A percentile compares a stretch with the other conserved stretches of the same genome.
phyloP scores from a whole-genome alignment of 2,888 invertebrate genomes.

The Caenorhabditis panamensis region DNA sequence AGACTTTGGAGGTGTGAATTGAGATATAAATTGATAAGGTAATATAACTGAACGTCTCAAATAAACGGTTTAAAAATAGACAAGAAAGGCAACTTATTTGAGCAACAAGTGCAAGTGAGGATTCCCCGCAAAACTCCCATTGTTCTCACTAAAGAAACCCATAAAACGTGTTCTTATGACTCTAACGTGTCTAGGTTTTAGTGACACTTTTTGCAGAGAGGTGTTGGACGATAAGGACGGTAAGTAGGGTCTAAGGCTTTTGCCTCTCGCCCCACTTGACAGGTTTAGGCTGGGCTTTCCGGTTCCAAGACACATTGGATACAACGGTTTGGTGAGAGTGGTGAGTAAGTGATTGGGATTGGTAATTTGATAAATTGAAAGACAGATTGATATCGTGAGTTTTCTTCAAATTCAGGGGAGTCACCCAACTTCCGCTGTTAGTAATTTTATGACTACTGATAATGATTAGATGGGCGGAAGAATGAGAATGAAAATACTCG shows the following conservation, averaged over 20 bases:
- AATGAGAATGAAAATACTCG: no score
- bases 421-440: constrained; percentile 14
- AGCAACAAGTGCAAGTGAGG: not conserved
- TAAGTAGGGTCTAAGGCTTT: constrained; percentile 23
- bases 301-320: constrained; percentile 19
- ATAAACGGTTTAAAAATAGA: constrained; percentile 48
- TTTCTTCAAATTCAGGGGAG: not conserved
- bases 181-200: constrained; percentile 26
- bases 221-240: constrained; percentile 24
- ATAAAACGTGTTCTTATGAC: constrained; percentile 28
- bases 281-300: constrained; percentile 31
- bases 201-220: constrained; percentile 31
- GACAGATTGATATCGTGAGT: not conserved
- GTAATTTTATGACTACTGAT: no score
- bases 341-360: not conserved
- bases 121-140: constrained; percentile 7
- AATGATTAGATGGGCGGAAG: no score
- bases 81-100: not conserved
- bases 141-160: constrained; percentile 8
- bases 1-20: constrained; percentile 36
- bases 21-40: constrained; percentile 11
- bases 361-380: constrained; percentile 13
- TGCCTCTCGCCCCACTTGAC: constrained; percentile 14
- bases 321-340: constrained; percentile 1
- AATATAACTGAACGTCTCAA: constrained; percentile 25